Percentiles rank a stretch among this genome's conserved stretches.
Evolutionary conservation across 2,797 vertebrate genomes (phyloP).

Genomic region (Petrocephalus schoutedeni): DNA sequence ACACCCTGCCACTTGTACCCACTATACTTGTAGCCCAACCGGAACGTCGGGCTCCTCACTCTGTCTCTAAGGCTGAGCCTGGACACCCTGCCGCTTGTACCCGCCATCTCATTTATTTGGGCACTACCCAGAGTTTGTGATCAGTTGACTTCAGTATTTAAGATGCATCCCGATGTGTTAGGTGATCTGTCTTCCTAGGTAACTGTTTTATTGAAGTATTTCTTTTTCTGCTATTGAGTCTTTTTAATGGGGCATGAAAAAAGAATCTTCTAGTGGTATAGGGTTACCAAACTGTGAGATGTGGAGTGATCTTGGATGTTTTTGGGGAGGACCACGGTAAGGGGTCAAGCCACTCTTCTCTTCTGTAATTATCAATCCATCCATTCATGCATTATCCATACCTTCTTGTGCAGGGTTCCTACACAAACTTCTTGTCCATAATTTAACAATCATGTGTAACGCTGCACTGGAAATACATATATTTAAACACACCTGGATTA

Average conservation of each 20-base stretch:
- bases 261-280: background rate
- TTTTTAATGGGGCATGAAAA: background rate
- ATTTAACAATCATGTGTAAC: background rate
- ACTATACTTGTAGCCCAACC: background rate
- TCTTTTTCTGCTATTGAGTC: background rate
- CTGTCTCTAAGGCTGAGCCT: background rate
- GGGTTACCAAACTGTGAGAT: background rate
- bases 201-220: background rate
- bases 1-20: background rate
- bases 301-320: background rate
- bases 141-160: background rate
- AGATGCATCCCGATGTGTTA: background rate
- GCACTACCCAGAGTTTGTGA: too few relatives aligned
- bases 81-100: background rate
- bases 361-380: background rate
- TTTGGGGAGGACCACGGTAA: background rate
- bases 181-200: background rate
- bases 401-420: background rate
- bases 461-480: background rate
- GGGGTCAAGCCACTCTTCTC: background rate
- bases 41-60: background rate
- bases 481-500: background rate
- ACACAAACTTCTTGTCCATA: background rate
- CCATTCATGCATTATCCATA: background rate
- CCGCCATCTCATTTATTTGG: too few relatives aligned